These are phyloP conservation scores for Gila orcuttii DNA, from an alignment of 2,113 vertebrate genomes.

Conservation along the genomic window DNA sequence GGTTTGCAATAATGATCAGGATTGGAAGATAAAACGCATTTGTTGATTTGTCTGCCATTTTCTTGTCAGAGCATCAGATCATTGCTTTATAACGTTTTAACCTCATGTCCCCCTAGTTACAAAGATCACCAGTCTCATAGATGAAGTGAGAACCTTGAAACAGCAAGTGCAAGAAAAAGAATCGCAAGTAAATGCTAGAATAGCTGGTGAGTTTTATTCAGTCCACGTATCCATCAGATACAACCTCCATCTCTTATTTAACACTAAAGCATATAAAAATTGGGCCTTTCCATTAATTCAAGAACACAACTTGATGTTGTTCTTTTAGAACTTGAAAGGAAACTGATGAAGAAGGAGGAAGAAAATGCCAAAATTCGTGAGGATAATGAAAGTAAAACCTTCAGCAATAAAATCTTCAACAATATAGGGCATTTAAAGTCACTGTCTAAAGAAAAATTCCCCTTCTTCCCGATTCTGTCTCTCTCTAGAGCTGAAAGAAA, in stretches of 20 bases:
- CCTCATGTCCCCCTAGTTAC: background rate
- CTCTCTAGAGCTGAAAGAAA: conserved; percentile 3
- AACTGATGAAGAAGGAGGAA: background rate
- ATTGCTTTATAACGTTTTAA: background rate
- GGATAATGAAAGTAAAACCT: background rate
- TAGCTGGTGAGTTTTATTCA: conserved; percentile 15
- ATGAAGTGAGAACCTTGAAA: background rate
- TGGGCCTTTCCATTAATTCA: background rate
- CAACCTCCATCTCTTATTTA: background rate
- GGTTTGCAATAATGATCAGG: background rate
- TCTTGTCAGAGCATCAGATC: background rate
- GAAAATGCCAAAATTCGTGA: background rate
- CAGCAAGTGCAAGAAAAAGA: background rate
- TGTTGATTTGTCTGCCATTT: background rate
- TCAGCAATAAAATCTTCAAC: background rate
- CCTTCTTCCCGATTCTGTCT: background rate
- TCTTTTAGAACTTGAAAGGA: background rate
- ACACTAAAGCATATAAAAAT: background rate
- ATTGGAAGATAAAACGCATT: background rate
- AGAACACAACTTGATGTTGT: background rate
- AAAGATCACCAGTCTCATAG: background rate
- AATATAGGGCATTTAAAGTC: background rate
- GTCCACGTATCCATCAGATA: background rate
- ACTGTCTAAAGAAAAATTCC: background rate
- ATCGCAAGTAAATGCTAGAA: background rate